Evolutionary conservation across 2,113 vertebrate species (phyloP).

Genomic region (Lasiurus borealis): DNA sequence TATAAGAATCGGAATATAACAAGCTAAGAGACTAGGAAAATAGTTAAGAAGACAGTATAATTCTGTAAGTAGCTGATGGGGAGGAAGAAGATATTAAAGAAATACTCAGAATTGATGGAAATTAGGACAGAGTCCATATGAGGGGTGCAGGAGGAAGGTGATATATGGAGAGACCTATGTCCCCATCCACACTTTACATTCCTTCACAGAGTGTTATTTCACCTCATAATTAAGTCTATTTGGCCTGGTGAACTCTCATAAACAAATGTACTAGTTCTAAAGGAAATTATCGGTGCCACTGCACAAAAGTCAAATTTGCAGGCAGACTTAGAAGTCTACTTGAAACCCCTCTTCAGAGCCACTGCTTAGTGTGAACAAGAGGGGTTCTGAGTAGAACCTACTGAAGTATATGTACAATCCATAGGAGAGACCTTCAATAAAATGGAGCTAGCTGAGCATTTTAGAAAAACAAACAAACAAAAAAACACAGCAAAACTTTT

Average conservation of each 20-base stretch:
- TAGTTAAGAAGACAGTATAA: background rate
- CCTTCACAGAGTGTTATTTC: background rate
- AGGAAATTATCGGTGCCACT: slow-evolving; percentile 69
- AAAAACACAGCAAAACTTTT: background rate
- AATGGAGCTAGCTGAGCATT: background rate
- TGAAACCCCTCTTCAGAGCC: background rate
- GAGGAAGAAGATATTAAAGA: background rate
- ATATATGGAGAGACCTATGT: background rate
- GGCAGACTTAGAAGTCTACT: slow-evolving; percentile 65
- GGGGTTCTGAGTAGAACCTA: too few species aligned
- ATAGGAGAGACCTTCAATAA: background rate
- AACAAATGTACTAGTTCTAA: slow-evolving; percentile 30
- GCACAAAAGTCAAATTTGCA: slow-evolving; percentile 61
- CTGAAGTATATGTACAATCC: too few species aligned
- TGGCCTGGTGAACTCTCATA: slow-evolving; percentile 56
- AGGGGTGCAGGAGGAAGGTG: background rate
- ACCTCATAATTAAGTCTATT: slow-evolving; percentile 61
- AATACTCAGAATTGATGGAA: background rate
- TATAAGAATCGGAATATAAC: background rate
- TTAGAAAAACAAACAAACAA: too few species aligned
- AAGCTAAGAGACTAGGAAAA: background rate
- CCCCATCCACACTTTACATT: background rate
- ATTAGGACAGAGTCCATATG: background rate
- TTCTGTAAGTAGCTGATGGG: background rate
- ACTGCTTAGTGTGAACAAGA: background rate